A percentile compares a stretch with the other conserved stretches of the same genome.
These are phyloP conservation scores for Bubo scandiacus DNA, from an alignment of 2,113 vertebrate species.

Conservation along the genomic window DNA sequence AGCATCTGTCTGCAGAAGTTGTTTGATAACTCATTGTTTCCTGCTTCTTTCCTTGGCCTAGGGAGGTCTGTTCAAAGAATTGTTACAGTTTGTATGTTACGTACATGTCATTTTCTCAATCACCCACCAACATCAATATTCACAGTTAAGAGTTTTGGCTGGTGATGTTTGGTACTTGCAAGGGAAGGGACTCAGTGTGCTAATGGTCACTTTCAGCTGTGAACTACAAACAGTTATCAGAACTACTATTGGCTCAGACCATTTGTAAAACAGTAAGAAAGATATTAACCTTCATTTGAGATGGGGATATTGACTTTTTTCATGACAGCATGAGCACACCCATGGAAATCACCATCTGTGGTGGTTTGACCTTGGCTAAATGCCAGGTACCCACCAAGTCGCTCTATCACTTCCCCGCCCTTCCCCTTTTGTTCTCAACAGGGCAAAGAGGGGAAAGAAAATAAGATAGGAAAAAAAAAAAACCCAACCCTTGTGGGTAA, in stretches of 20 bases:
- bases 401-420: too few relatives aligned
- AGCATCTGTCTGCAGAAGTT: neutral
- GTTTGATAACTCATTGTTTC: neutral
- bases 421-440: too few relatives aligned
- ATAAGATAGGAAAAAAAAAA: too few relatives aligned
- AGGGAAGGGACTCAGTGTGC: neutral
- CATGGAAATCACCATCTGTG: too few relatives aligned
- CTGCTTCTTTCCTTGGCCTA: neutral
- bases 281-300: too few relatives aligned
- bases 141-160: neutral
- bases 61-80: neutral
- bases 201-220: neutral
- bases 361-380: too few relatives aligned
- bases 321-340: too few relatives aligned
- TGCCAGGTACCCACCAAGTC: too few relatives aligned
- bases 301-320: too few relatives aligned
- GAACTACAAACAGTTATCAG: neutral
- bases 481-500: too few relatives aligned
- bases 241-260: neutral
- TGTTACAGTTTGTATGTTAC: neutral
- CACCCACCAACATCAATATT: neutral
- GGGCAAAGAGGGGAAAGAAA: too few relatives aligned
- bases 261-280: too few relatives aligned
- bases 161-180: neutral
- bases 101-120: neutral